Evolutionary conservation across 1,140 invertebrate species (phyloP).

Genomic region (Diachasmimorpha longicaudata): DNA sequence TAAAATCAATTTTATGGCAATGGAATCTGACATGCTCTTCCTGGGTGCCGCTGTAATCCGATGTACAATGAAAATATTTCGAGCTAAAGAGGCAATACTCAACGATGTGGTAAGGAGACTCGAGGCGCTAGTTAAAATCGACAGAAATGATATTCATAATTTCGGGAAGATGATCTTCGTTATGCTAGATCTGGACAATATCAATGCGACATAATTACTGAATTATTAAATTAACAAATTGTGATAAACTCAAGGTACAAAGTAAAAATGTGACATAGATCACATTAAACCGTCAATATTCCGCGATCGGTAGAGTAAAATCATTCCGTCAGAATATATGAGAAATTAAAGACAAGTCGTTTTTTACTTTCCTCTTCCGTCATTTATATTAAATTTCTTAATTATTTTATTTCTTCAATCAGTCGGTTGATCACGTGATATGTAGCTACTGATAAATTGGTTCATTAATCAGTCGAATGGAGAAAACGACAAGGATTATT

Average conservation of each 20-base stretch:
- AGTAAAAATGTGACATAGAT: too few relatives aligned
- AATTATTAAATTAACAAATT: too few relatives aligned
- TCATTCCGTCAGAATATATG: too few relatives aligned
- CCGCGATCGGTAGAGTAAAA: neutral
- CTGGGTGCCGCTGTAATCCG: neutral
- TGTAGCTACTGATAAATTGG: too few relatives aligned
- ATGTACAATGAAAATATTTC: neutral
- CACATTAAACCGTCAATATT: too few relatives aligned
- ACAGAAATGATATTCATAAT: neutral
- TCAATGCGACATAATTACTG: neutral
- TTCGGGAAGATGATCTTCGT: neutral
- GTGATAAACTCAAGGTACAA: neutral
- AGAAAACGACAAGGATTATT: too few relatives aligned
- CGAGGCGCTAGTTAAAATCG: neutral
- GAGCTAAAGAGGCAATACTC: neutral
- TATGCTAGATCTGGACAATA: neutral
- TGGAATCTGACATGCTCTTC: slow-evolving; percentile 1
- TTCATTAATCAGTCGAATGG: too few relatives aligned
- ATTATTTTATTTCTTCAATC: too few relatives aligned
- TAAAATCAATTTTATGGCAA: neutral
- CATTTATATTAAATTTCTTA: too few relatives aligned
- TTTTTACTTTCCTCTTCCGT: too few relatives aligned
- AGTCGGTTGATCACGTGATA: too few relatives aligned
- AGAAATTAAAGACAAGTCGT: too few relatives aligned
- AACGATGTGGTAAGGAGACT: neutral